phyloP scores from a whole-genome alignment of 2,888 invertebrate species.

The Allygus modestus region DNA sequence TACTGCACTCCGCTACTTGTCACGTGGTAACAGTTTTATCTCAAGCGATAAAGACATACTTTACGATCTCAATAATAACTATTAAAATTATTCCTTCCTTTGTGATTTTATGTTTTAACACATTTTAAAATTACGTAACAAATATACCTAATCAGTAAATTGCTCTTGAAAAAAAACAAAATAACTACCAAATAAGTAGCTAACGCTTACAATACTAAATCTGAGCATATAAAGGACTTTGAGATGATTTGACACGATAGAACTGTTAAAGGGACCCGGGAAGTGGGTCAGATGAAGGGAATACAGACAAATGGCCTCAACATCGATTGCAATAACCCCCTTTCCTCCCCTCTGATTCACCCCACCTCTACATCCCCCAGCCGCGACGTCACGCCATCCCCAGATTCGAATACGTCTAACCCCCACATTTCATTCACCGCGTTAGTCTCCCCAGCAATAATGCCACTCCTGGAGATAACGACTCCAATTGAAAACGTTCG shows the following conservation, averaged over 20 bases:
- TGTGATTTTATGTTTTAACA: too few relatives aligned
- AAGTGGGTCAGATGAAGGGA: constrained; percentile 46
- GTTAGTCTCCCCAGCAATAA: background rate
- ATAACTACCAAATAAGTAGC: too few relatives aligned
- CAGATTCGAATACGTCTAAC: background rate
- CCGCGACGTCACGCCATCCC: background rate
- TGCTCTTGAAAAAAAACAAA: too few relatives aligned
- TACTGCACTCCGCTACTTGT: too few relatives aligned
- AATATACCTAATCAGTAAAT: too few relatives aligned
- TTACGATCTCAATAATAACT: too few relatives aligned
- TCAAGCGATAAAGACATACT: too few relatives aligned
- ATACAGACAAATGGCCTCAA: constrained; percentile 54
- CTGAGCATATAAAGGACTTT: background rate
- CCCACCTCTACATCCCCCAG: background rate
- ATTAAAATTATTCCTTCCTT: too few relatives aligned
- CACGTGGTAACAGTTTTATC: too few relatives aligned
- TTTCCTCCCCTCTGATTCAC: background rate
- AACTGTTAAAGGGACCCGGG: constrained; percentile 27
- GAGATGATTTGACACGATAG: constrained; percentile 1
- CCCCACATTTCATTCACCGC: background rate
- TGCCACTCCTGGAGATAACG: background rate
- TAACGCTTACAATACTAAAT: too few relatives aligned
- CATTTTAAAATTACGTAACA: too few relatives aligned
- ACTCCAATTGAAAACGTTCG: background rate
- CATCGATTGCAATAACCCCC: constrained; percentile 48